phyloP scores from a whole-genome alignment of 2,113 vertebrate species.

The Reinhardtius hippoglossoides region DNA sequence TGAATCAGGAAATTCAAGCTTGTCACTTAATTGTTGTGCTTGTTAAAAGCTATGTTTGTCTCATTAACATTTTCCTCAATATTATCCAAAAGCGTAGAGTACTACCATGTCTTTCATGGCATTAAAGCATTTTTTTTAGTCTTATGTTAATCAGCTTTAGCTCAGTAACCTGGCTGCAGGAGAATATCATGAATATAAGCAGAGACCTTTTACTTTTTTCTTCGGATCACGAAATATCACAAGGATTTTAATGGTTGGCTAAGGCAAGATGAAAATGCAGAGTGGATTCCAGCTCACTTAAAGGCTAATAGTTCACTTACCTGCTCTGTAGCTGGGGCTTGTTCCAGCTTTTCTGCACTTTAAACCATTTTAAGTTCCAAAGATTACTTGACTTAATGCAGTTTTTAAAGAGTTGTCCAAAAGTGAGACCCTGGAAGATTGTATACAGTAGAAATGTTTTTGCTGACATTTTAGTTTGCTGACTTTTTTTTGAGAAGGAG shows the following conservation, averaged over 20 bases:
- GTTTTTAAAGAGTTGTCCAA: conserved; percentile 18
- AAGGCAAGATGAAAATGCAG: conserved; percentile 5
- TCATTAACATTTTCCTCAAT: conserved; percentile 47
- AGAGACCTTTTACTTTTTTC: background rate
- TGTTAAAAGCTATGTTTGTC: conserved; percentile 38
- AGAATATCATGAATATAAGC: conserved; percentile 12
- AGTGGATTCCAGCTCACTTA: conserved; percentile 1
- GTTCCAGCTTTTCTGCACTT: background rate
- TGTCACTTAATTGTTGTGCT: conserved; percentile 27
- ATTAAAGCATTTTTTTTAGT: conserved; percentile 20
- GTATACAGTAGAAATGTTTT: conserved; percentile 5
- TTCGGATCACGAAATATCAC: conserved; percentile 15
- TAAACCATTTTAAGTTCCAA: conserved; percentile 5
- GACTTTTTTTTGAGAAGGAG: conserved; percentile 1
- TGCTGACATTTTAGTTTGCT: conserved; percentile 4
- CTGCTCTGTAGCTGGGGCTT: background rate
- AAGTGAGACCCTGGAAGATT: conserved; percentile 6
- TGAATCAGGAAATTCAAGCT: conserved; percentile 17
- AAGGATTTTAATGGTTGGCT: conserved; percentile 27
- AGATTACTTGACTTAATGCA: conserved; percentile 4
- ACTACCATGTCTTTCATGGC: conserved; percentile 8
- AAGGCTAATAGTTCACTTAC: background rate
- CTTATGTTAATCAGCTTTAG: conserved; percentile 37
- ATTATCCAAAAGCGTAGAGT: conserved; percentile 29
- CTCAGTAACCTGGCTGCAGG: conserved; percentile 31